A percentile compares a stretch with the other conserved stretches of the same genome.
Conservation (phyloP, 2,113 vertebrate genomes). For the Cynocephalus volans region DNA sequence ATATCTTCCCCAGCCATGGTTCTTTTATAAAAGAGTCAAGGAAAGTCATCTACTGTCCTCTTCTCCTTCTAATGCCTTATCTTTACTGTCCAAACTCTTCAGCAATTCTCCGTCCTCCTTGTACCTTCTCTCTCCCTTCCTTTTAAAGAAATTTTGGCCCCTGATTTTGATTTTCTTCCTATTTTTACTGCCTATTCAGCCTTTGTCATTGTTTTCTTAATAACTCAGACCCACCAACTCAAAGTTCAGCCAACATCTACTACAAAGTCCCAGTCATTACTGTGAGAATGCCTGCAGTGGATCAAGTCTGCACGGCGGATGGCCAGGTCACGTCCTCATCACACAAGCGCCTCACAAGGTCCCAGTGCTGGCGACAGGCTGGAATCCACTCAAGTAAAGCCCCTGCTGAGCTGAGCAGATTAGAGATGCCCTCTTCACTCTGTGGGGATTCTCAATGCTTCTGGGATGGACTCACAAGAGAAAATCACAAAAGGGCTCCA, state of each 20-base stretch:
- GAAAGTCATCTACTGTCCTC: background rate
- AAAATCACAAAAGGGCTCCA: background rate
- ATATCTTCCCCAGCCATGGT: background rate
- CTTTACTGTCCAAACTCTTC: background rate
- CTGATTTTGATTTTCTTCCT: background rate
- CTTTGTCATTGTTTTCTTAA: background rate
- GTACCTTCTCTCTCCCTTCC: background rate
- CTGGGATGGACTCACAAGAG: background rate
- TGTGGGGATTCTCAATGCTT: background rate
- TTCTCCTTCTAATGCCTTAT: too few relatives aligned
- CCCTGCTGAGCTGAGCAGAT: too few relatives aligned
- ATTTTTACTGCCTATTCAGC: background rate
- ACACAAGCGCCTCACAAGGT: background rate
- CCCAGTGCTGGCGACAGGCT: background rate
- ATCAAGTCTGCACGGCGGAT: rapidly evolving
- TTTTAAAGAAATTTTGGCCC: background rate
- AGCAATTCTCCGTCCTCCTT: background rate
- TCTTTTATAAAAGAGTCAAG: background rate
- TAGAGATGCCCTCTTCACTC: too few relatives aligned
- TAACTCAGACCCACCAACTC: background rate
- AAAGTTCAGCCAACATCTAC: background rate
- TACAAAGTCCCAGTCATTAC: background rate
- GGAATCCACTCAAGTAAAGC: too few relatives aligned
- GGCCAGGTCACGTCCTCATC: background rate
- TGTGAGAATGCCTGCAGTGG: background rate